Conservation (phyloP, 2,113 vertebrate genomes). For the Sylvilagus bachmani region DNA sequence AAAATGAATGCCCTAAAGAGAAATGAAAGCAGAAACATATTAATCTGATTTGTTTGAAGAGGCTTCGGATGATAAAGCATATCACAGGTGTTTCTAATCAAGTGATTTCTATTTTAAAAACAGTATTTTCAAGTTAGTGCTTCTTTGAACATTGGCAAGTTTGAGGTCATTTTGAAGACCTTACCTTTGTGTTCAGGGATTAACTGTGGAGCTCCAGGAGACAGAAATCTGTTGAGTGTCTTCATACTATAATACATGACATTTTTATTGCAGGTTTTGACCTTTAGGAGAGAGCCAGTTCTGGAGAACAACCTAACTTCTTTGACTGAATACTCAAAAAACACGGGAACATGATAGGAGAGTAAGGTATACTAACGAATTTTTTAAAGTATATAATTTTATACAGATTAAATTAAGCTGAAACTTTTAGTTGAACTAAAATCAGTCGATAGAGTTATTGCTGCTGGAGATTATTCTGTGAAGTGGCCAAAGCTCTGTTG, state of each 20-base stretch:
- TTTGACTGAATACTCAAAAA: slow-evolving; percentile 84
- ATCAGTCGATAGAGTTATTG: slow-evolving; percentile 50
- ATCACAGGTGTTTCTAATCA: slow-evolving; percentile 90
- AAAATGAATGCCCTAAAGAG: slow-evolving; percentile 82
- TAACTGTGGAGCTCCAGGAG: slow-evolving; percentile 86
- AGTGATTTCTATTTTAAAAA: slow-evolving; percentile 79
- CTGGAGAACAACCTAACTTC: slow-evolving; percentile 84
- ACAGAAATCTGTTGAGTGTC: slow-evolving; percentile 88
- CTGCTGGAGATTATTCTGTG: slow-evolving; percentile 37
- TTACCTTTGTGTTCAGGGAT: slow-evolving; percentile 86
- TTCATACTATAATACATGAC: slow-evolving; percentile 89
- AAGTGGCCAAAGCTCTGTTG: slow-evolving; percentile 74
- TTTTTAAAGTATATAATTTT: slow-evolving; percentile 80
- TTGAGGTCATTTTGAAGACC: slow-evolving; percentile 85
- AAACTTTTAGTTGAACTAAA: slow-evolving; percentile 68
- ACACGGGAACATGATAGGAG: slow-evolving; percentile 84
- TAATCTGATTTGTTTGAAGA: slow-evolving; percentile 89
- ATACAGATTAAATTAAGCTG: slow-evolving; percentile 59
- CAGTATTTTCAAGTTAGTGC: slow-evolving; percentile 83
- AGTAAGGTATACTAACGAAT: slow-evolving; percentile 85
- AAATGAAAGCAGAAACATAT: slow-evolving; percentile 87
- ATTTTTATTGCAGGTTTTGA: slow-evolving; percentile 91
- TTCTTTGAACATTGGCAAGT: slow-evolving; percentile 85
- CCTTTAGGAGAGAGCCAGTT: slow-evolving; percentile 88
- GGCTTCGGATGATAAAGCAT: slow-evolving; percentile 85